Evolutionary conservation across 2,113 vertebrate species (phyloP).

Genomic region (Psammodynastes pulverulentus): DNA sequence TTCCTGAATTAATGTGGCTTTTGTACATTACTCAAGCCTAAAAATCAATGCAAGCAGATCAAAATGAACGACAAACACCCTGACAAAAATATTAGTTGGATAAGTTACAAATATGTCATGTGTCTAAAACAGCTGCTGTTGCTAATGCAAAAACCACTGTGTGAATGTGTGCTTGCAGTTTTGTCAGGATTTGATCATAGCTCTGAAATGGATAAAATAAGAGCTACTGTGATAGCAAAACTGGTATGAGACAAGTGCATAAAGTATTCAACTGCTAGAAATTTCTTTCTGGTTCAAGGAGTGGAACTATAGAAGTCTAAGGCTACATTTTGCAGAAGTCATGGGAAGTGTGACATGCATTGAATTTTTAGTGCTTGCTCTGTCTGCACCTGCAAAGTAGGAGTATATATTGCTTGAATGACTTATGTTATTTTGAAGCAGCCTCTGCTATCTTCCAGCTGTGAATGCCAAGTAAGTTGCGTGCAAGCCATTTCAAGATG

Average conservation of each 20-base stretch:
- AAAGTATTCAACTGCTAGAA: neutral
- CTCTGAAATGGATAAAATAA: neutral
- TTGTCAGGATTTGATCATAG: neutral
- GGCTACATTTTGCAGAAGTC: neutral
- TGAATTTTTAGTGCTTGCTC: neutral
- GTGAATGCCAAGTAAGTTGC: neutral
- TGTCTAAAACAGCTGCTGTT: neutral
- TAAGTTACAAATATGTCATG: neutral
- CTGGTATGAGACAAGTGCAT: neutral
- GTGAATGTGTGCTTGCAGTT: neutral
- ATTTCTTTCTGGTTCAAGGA: neutral
- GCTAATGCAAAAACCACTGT: neutral
- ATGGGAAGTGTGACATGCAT: neutral
- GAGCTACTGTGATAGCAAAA: neutral
- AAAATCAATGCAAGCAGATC: conserved; percentile 15
- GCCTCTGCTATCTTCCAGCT: neutral
- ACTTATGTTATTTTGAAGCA: neutral
- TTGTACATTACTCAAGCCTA: neutral
- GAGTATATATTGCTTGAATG: neutral
- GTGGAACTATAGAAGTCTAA: neutral
- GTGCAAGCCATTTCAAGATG: neutral
- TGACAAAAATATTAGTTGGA: neutral
- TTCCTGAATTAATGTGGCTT: conserved; percentile 13
- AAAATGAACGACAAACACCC: neutral
- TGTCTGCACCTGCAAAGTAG: neutral